These are phyloP conservation scores for Halcyon leucocephala DNA, from an alignment of 2,797 vertebrate genomes.

Conservation along the genomic window DNA sequence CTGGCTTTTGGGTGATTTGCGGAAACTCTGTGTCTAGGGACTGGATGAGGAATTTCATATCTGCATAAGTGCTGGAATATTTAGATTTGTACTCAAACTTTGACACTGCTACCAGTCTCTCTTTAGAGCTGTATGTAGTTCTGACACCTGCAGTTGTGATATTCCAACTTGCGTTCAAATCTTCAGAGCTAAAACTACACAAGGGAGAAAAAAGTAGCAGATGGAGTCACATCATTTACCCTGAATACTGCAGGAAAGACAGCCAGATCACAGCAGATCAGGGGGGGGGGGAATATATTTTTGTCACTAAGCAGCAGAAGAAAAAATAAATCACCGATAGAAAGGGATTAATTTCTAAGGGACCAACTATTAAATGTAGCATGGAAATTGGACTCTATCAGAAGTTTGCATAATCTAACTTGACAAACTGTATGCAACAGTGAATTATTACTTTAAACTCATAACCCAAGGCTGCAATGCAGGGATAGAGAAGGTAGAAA, in stretches of 20 bases:
- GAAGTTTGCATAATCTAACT: conserved; percentile 16
- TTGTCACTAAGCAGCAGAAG: conserved; percentile 38
- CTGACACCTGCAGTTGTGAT: neutral
- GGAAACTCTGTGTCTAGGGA: neutral
- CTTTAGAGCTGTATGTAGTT: neutral
- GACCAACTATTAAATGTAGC: conserved; percentile 1
- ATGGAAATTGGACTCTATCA: neutral
- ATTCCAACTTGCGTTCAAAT: neutral
- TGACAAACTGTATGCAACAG: neutral
- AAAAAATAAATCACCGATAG: conserved; percentile 34
- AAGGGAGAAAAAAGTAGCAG: conserved; percentile 12
- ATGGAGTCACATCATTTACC: conserved; percentile 40
- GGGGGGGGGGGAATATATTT: neutral
- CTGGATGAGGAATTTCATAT: neutral
- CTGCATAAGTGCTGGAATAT: neutral
- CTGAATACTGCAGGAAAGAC: neutral
- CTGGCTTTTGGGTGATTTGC: neutral
- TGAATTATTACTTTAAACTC: conserved; percentile 30
- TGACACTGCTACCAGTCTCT: neutral
- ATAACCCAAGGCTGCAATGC: conserved; percentile 27
- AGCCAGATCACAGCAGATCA: conserved; percentile 4
- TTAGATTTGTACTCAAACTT: conserved; percentile 8
- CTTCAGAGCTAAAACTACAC: neutral
- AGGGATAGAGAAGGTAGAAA: neutral
- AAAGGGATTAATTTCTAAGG: conserved; percentile 25